A percentile compares a stretch with the other conserved stretches of the same genome.
Evolutionary conservation across 2,113 vertebrate species (phyloP).

Genomic region (Anthoscopus minutus): DNA sequence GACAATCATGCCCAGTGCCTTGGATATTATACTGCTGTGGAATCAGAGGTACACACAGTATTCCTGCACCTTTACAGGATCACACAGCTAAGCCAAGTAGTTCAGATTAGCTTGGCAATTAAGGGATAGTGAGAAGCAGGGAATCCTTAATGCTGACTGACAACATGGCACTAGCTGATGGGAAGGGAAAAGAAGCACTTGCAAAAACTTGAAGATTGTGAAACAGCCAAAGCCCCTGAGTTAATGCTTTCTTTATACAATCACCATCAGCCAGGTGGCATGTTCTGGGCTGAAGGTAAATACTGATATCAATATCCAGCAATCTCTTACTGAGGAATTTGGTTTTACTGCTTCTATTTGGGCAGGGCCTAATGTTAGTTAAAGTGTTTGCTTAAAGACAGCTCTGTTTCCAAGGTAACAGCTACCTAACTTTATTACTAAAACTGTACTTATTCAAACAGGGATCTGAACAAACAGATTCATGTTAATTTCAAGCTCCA

Average conservation of each 20-base stretch:
- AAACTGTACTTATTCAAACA: conserved; percentile 34
- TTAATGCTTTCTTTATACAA: neutral
- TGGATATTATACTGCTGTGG: neutral
- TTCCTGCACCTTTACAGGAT: neutral
- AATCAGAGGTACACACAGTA: neutral
- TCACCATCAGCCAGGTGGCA: neutral
- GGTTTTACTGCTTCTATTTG: neutral
- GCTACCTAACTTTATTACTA: conserved; percentile 53
- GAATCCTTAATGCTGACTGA: conserved; percentile 34
- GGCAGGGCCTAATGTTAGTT: neutral
- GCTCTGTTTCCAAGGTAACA: conserved; percentile 55
- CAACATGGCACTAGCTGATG: neutral
- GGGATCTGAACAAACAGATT: conserved; percentile 36
- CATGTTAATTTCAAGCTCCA: conserved; percentile 62
- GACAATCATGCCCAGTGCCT: neutral
- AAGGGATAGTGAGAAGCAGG: conserved; percentile 1
- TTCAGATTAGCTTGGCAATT: conserved; percentile 30
- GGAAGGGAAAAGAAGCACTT: neutral
- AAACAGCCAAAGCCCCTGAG: neutral
- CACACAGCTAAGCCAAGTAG: conserved; percentile 1
- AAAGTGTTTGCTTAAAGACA: conserved; percentile 31
- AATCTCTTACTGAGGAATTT: neutral
- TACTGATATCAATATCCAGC: neutral
- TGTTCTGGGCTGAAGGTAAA: neutral
- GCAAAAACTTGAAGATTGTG: neutral